Evolutionary conservation across 2,113 vertebrate genomes (phyloP).

Genomic region (Ochotona curzoniae): DNA sequence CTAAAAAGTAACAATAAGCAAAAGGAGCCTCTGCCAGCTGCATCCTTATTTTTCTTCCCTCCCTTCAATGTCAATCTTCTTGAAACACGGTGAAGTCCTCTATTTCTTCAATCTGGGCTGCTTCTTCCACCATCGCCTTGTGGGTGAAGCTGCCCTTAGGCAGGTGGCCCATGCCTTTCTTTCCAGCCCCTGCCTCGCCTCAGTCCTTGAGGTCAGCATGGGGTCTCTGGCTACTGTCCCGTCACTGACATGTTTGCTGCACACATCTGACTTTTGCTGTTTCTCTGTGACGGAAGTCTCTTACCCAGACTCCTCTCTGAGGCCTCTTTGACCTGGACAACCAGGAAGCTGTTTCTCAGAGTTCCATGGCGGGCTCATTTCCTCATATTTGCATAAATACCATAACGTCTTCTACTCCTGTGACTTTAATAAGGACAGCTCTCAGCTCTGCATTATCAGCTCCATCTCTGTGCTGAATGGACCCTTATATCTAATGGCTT

Average conservation of each 20-base stretch:
- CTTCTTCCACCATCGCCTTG: neutral
- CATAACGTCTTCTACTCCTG: neutral
- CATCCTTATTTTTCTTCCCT: slow-evolving; percentile 17
- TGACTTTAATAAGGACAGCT: neutral
- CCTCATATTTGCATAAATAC: neutral
- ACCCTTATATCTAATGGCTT: neutral
- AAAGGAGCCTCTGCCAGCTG: neutral
- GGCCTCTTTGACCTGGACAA: neutral
- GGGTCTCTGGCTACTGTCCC: accelerated
- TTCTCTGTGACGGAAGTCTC: neutral
- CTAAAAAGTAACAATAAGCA: neutral
- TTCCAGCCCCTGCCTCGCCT: neutral
- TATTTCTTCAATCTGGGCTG: neutral
- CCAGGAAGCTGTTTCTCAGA: neutral
- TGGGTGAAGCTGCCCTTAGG: neutral
- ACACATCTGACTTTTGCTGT: accelerated
- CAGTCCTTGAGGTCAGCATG: neutral
- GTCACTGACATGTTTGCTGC: neutral
- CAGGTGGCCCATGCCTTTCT: neutral
- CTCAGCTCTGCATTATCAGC: neutral
- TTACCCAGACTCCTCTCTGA: neutral
- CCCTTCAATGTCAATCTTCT: neutral
- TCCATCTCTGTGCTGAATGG: neutral
- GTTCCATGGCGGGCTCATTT: neutral
- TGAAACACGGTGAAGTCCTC: neutral